phyloP scores from a whole-genome alignment of 2,888 invertebrate species.

The Cryptocephalus moraei region DNA sequence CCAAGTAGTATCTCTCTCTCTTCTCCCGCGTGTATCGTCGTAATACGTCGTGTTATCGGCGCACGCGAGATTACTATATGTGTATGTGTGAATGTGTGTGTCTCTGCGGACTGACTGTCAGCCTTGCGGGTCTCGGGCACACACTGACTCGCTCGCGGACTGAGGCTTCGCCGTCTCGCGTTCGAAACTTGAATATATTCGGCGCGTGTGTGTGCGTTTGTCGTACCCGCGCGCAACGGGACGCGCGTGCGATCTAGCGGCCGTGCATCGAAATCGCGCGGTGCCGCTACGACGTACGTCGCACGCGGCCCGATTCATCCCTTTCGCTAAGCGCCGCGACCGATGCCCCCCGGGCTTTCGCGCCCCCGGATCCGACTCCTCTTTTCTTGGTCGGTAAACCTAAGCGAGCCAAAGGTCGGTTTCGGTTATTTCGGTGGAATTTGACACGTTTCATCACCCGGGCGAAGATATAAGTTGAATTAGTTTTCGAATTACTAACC shows the following conservation, averaged over 20 bases:
- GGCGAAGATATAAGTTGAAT: too few species aligned
- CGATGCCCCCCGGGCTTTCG: not conserved
- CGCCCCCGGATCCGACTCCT: too few species aligned
- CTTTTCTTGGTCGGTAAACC: too few species aligned
- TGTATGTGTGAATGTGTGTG: slow-evolving; percentile 21
- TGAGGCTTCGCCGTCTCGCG: slow-evolving; percentile 25
- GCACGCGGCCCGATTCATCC: not conserved
- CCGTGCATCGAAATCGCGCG: slow-evolving; percentile 14
- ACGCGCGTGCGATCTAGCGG: slow-evolving; percentile 44
- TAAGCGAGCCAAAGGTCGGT: too few species aligned
- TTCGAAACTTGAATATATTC: slow-evolving; percentile 17
- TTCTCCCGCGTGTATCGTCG: too few species aligned
- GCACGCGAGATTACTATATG: too few species aligned
- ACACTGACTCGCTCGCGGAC: slow-evolving; percentile 41
- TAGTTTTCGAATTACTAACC: too few species aligned
- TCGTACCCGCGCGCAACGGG: slow-evolving; percentile 27
- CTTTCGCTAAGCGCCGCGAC: not conserved
- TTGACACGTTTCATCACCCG: too few species aligned
- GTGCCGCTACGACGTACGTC: slow-evolving; percentile 13
- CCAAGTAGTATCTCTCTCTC: too few species aligned
- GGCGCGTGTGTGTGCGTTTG: not conserved
- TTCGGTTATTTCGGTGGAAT: too few species aligned
- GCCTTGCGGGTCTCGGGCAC: slow-evolving; percentile 36
- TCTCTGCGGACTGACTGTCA: slow-evolving; percentile 18
- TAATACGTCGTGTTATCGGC: too few species aligned